Evolutionary conservation across 2,797 vertebrate genomes (phyloP).

Genomic region (Cyclopterus lumpus): DNA sequence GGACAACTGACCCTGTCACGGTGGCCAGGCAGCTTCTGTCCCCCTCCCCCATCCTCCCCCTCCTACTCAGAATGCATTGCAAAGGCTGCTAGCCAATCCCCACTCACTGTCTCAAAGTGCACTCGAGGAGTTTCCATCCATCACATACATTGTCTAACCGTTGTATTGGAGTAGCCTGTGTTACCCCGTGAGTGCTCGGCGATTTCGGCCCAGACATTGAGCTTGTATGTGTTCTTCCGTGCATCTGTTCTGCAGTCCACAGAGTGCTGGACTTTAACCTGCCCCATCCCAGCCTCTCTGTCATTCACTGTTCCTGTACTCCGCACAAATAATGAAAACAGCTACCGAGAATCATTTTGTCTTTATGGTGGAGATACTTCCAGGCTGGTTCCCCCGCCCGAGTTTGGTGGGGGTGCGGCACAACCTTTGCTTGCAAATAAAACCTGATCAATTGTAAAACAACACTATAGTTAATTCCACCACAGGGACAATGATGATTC

Average conservation of each 20-base stretch:
- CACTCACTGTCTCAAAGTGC: slow-evolving; percentile 81
- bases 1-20: slow-evolving; percentile 82
- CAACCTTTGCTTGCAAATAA: slow-evolving; percentile 32
- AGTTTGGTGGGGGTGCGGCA: slow-evolving; percentile 31
- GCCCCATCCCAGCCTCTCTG: slow-evolving; percentile 76
- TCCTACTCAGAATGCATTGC: slow-evolving; percentile 82
- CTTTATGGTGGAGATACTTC: slow-evolving; percentile 70
- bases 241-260: slow-evolving; percentile 77
- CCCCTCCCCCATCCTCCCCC: slow-evolving; percentile 63
- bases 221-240: slow-evolving; percentile 77
- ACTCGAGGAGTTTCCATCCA: slow-evolving; percentile 82
- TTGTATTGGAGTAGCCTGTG: slow-evolving; percentile 79
- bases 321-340: slow-evolving; percentile 77
- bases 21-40: slow-evolving; percentile 80
- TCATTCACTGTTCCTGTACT: slow-evolving; percentile 76
- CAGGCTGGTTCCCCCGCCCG: slow-evolving; percentile 26
- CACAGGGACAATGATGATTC: slow-evolving; percentile 75
- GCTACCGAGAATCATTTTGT: slow-evolving; percentile 78
- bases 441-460: slow-evolving; percentile 33
- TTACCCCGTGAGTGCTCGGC: slow-evolving; percentile 79
- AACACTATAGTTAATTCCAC: slow-evolving; percentile 60
- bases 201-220: slow-evolving; percentile 71
- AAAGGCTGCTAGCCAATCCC: slow-evolving; percentile 80
- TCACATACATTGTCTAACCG: slow-evolving; percentile 80
- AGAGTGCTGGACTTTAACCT: slow-evolving; percentile 80